Evolutionary conservation across 2,888 invertebrate genomes (phyloP), one percentile per base, ranked within the genome.

Genomic region (Habroteleia sp.): DNA sequence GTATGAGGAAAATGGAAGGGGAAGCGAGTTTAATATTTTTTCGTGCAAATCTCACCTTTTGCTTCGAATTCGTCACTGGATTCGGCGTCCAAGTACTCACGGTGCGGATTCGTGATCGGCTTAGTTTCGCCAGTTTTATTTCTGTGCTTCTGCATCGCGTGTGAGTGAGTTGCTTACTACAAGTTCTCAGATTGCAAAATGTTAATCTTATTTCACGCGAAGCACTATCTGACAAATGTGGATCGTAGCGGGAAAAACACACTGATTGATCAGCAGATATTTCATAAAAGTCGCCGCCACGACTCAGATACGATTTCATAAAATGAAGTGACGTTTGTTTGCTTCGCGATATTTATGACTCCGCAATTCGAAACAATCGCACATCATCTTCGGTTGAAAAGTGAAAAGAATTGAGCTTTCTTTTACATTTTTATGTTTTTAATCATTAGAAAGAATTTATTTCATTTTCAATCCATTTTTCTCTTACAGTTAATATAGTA

Each of bases 61-160:
- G 76, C 50, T 39, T 41, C 77, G 39, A 5, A 37, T 48, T 85
- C 86, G 78, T 84, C 84, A 80, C 81, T 84, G 82, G 81, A 86
- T 81, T 80, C 80, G 63, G 86, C 86, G 81, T 87, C 86, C 82
- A 87, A 87, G 82, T 87, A 87, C 80, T 82, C 86, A 73, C 85
- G 80, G 77, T 74, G 84, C 31, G 82, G 80, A 80, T 86, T 82
- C 77, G 73, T 71, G 52, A 58, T 73, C 73, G 81, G 79, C 81
- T 84, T 83, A 80, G n/a, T n/a, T n/a, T 83, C 82, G 80, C 80
- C 78, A 75, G 71, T 79, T 82, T 83, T 84, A 82, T 81, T 80
- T 80, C 68, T 80, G 48, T 44, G 69, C 79, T 73, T 84, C 82
- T 83, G 85, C 86, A 87, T 87, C 46, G 44, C 37, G 41, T n/a